Evolutionary conservation across 1,140 invertebrate species (phyloP).

Genomic region (Elysia chlorotica): DNA sequence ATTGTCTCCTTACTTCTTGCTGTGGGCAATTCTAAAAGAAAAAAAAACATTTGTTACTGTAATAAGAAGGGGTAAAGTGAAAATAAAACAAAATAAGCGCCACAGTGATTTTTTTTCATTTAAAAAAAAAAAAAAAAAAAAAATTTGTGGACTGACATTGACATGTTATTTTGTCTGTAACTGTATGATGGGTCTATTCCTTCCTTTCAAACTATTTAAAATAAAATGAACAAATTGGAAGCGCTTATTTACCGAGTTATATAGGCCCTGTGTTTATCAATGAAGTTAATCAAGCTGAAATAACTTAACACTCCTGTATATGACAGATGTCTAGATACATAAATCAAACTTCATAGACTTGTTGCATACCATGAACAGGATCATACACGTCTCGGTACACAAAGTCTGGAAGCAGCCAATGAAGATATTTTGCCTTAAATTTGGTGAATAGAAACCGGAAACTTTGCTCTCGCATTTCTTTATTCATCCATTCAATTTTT

Average conservation of each 20-base stretch:
- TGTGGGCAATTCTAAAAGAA: constrained; percentile 40
- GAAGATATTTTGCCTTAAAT: constrained; percentile 90
- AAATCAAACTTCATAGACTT: too few species aligned
- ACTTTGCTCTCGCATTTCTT: constrained; percentile 59
- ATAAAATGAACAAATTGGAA: too few species aligned
- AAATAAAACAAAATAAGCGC: background rate
- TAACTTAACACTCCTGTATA: too few species aligned
- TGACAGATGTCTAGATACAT: too few species aligned
- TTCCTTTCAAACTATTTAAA: too few species aligned
- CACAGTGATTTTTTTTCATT: background rate
- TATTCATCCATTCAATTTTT: constrained; percentile 90
- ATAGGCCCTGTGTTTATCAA: too few species aligned
- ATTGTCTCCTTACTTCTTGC: constrained; percentile 37
- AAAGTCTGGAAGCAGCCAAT: constrained; percentile 89
- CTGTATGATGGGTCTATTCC: too few species aligned
- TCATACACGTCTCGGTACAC: constrained; percentile 85
- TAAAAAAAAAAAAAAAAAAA: background rate
- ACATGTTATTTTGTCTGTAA: too few species aligned
- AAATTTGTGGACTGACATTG: too few species aligned
- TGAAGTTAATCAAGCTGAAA: too few species aligned
- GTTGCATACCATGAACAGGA: constrained; percentile 83
- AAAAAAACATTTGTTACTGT: background rate
- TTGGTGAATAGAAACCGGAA: constrained; percentile 92
- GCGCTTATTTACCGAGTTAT: too few species aligned
- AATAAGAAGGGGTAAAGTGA: background rate